Conservation (phyloP, 2,797 vertebrate species). For the Rachycentron canadum region DNA sequence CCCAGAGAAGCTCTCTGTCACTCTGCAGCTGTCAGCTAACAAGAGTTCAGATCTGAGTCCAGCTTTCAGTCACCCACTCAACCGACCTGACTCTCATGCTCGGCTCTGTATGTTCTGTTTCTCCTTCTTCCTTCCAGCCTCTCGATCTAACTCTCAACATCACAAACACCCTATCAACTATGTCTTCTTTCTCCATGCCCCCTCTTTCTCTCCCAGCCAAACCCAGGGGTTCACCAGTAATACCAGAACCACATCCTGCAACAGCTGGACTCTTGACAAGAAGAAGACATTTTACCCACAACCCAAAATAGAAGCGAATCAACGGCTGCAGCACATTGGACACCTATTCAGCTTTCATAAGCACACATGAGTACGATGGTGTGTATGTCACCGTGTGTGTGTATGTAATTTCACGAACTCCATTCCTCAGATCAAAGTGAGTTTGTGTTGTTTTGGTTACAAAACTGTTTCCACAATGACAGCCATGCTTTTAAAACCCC, state of each 20-base stretch:
- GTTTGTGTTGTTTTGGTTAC: conserved; percentile 17
- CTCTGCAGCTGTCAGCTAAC: conserved; percentile 74
- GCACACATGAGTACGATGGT: conserved; percentile 20
- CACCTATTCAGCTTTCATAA: conserved; percentile 47
- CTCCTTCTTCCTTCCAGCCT: background rate
- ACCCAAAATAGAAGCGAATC: conserved; percentile 53
- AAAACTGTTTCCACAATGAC: conserved; percentile 25
- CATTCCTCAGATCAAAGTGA: conserved; percentile 36
- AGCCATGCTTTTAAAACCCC: conserved; percentile 23
- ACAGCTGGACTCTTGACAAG: conserved; percentile 64
- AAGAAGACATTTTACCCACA: conserved; percentile 51
- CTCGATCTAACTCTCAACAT: background rate
- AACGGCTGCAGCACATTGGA: conserved; percentile 8
- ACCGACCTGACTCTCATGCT: conserved; percentile 5
- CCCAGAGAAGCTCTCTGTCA: conserved; percentile 41
- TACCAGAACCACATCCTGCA: conserved; percentile 56
- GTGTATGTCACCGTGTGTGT: conserved; percentile 18
- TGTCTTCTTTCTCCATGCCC: background rate
- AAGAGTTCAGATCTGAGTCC: conserved; percentile 64
- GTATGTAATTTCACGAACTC: conserved; percentile 4
- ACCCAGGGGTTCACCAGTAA: conserved; percentile 39
- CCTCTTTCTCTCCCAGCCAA: background rate
- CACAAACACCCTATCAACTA: background rate
- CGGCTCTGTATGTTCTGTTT: background rate
- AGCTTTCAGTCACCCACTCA: conserved; percentile 54